Evolutionary conservation across 2,113 vertebrate genomes (phyloP), one percentile per base, ranked within the genome.

Genomic region (Ceyx margarethae): DNA sequence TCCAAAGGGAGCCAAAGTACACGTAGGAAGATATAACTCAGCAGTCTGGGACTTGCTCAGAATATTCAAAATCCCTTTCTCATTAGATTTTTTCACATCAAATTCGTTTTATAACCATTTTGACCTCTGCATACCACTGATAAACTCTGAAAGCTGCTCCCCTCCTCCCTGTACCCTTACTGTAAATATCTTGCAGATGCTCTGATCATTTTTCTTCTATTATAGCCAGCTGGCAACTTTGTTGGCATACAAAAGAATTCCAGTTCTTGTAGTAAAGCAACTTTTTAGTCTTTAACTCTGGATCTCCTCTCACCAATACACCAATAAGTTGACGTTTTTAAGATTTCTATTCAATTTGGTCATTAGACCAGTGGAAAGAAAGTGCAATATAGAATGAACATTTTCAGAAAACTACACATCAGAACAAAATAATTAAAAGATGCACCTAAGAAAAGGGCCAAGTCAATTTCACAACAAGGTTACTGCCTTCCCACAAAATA

Each of bases 131-230:
- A 96, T 97, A 93, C 95, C 95, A 80, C 48, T 94, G 93, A 96
- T 94, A 95, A 93, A 94, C 84, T 96, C 76, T 75, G 57, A 80
- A 77, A 35, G 22, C 68, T 87, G 60, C 53, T 90, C 31, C 58
- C 90, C 85, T 83, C 87, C 81, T 89, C 64, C 78, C 40, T 76
- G 48, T 90, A 56, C 71, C 64, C 86, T 81, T 71, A 69, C 91
- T 91, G 90, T 92, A 97, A 97, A 95, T 96, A 88, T 95, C 82
- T 95, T 95, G 95, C 95, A 96, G 95, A 96, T 94, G 87, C 81
- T 92, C 54, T 90, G 75, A 69, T 96, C 89, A 73, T 96, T 94
- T 96, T 93, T 91, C 54, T 84, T 96, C 82, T 85, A 86, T 89
- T 94, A 80, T 72, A 95, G 95, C 90, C 93, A 96, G 94, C 96